phyloP scores from a whole-genome alignment of 2,888 invertebrate genomes.

The Nycteola revayana region DNA sequence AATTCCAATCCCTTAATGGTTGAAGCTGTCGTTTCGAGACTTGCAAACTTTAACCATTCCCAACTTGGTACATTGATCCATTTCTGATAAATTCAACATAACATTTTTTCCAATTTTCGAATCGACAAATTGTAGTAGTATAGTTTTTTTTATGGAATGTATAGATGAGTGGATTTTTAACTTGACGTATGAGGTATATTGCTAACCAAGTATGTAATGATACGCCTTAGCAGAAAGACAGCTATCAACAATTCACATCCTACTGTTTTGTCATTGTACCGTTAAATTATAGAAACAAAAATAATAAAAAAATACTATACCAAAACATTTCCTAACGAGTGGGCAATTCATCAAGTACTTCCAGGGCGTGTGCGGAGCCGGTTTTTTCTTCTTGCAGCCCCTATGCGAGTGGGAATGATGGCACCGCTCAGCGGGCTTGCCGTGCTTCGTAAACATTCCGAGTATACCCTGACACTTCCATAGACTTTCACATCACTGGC shows the following conservation, averaged over 20 bases:
- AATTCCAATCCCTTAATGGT: slow-evolving; percentile 32
- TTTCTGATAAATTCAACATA: slow-evolving; percentile 35
- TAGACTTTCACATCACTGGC: slow-evolving; percentile 76
- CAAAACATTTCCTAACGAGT: slow-evolving; percentile 83
- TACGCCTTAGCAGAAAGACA: too few species aligned
- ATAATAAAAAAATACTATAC: slow-evolving; percentile 65
- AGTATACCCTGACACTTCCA: slow-evolving; percentile 69
- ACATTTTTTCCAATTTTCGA: slow-evolving; percentile 13
- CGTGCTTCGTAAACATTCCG: slow-evolving; percentile 80
- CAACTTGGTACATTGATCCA: slow-evolving; percentile 32
- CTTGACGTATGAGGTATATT: too few species aligned
- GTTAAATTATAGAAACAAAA: slow-evolving; percentile 27
- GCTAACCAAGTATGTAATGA: too few species aligned
- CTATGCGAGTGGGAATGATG: slow-evolving; percentile 65
- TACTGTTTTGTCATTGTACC: too few species aligned
- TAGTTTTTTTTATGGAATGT: too few species aligned
- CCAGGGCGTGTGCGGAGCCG: slow-evolving; percentile 77
- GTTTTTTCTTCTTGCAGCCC: slow-evolving; percentile 78
- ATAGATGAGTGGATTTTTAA: too few species aligned
- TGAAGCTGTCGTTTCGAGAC: slow-evolving; percentile 35
- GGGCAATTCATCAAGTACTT: slow-evolving; percentile 83
- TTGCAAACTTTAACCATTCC: slow-evolving; percentile 34
- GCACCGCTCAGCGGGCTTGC: slow-evolving; percentile 77
- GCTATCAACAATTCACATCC: too few species aligned
- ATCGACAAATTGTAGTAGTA: slow-evolving; percentile 13